phyloP scores from a whole-genome alignment of 1,140 invertebrate species.

The Aphelinus atriplicis region DNA sequence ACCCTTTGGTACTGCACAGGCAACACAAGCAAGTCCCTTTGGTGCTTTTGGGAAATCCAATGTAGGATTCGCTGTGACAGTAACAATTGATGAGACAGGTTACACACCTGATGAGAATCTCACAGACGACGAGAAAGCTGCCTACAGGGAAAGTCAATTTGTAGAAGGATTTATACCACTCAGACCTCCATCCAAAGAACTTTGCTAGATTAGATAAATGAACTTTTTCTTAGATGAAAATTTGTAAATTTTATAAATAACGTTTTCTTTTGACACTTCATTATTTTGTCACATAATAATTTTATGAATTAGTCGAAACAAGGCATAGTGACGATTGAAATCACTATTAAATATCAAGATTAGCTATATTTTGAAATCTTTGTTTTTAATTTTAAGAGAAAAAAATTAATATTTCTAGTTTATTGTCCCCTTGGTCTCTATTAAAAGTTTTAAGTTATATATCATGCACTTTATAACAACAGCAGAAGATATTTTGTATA shows the following conservation, averaged over 20 bases:
- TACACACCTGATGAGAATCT: slow-evolving; percentile 51
- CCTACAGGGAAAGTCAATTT: slow-evolving; percentile 53
- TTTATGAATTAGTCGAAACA: slow-evolving; percentile 23
- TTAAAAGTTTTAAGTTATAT: neutral
- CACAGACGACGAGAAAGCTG: slow-evolving; percentile 57
- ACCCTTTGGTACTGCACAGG: slow-evolving; percentile 37
- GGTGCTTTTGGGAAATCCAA: slow-evolving; percentile 31
- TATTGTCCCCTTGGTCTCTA: no score
- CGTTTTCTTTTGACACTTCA: no score
- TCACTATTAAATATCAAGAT: no score
- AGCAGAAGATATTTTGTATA: slow-evolving; percentile 25
- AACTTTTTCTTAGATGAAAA: neutral
- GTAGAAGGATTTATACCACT: slow-evolving; percentile 55
- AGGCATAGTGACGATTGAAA: slow-evolving; percentile 20
- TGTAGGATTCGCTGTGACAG: slow-evolving; percentile 28
- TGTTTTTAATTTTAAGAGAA: no score
- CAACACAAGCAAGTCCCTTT: slow-evolving; percentile 42
- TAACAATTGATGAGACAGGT: slow-evolving; percentile 50
- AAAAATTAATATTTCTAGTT: no score
- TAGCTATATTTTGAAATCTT: no score
- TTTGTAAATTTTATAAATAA: no score
- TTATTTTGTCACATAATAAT: no score
- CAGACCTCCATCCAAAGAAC: slow-evolving; percentile 56
- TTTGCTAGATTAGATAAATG: slow-evolving; percentile 48
- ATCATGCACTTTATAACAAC: neutral